Base-by-base conservation (phyloP, 2,888 invertebrate genomes). In the Gonocerus acuteangulatus region DNA sequence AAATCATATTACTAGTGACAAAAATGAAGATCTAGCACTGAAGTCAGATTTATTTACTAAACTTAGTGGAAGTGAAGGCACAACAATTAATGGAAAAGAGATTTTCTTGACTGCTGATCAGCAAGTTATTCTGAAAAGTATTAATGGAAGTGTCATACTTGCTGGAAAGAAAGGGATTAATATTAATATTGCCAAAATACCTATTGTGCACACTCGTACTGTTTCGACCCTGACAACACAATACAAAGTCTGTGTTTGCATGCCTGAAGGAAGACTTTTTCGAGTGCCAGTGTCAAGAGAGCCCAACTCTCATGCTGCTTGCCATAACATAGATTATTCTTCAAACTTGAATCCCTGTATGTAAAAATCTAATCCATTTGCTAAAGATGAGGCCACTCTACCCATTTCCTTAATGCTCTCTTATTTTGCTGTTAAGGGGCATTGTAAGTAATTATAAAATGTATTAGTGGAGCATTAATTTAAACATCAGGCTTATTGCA, bases 241-340 rank as follows among this genome's bases (percentile, higher is more conserved):
- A 72, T 93, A 85, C 69, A 92, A 93, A 73, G 80, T 94, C 1
- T 94, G 93, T 69, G 85, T 92, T 1, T 93, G 93, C 71, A 90
- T 91, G 88, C 92, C 92, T 0, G 84, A 86, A 66, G 93, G 92
- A 0, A 87, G 86, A 69, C 72, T 94, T 54, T 93, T 91, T 71
- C 79, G 85, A 64, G 82, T 93, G 2, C 85, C 87, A 0, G 83
- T 88, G 0, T 82, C 84, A 0, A 78, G 79, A 0, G 82, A 81
- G 0, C 75, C 61, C 15, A 68, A 66, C 45, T 67, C 68, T 11
- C 65, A 68, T 32, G 60, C 65, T 52, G 69, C 69, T 34, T 70
- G 70, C 51, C 66, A 64, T 57, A 67, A 67, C 51, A 64, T 69
- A n/a, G 69, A 69, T 54, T 16, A 65, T 23, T 64, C 65, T 21